Conservation (phyloP, 1,140 invertebrate genomes). For the Bradynema listronoti region DNA sequence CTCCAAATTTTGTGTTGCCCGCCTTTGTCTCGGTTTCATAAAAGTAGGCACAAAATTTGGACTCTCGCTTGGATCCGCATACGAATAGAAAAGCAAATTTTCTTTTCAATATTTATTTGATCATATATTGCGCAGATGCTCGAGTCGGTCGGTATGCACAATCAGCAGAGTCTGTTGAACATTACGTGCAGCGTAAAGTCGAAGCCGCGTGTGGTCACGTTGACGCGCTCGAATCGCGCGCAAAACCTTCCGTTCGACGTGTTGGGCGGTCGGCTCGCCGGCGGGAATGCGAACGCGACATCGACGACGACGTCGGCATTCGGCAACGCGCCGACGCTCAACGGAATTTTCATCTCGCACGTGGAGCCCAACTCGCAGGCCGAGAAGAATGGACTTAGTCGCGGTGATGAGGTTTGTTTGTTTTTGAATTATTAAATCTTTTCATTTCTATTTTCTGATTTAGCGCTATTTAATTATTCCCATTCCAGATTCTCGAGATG, state of each 20-base stretch:
- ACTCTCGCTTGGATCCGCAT: background rate
- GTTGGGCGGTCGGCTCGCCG: conserved; percentile 65
- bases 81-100: background rate
- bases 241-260: conserved; percentile 87
- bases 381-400: conserved; percentile 87
- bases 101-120: conserved; percentile 31
- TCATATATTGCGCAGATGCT: conserved; percentile 62
- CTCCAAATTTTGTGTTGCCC: too few species aligned
- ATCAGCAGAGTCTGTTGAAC: conserved; percentile 73
- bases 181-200: conserved; percentile 95
- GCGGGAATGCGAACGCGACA: too few species aligned
- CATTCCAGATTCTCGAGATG: conserved; percentile 77
- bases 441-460: too few species aligned
- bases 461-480: too few species aligned
- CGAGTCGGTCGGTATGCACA: conserved; percentile 76
- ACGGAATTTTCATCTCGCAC: conserved; percentile 89
- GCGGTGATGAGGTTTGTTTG: conserved; percentile 84
- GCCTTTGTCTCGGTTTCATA: too few species aligned
- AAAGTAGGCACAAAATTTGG: too few species aligned
- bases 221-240: conserved; percentile 80
- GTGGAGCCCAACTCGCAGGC: conserved; percentile 85
- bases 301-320: too few species aligned
- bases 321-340: conserved; percentile 57
- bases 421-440: too few species aligned
- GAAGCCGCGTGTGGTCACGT: conserved; percentile 76